Evolutionary conservation across 2,888 invertebrate genomes (phyloP), one percentile per base, ranked within the genome.

Genomic region (Capitulum mitella): DNA sequence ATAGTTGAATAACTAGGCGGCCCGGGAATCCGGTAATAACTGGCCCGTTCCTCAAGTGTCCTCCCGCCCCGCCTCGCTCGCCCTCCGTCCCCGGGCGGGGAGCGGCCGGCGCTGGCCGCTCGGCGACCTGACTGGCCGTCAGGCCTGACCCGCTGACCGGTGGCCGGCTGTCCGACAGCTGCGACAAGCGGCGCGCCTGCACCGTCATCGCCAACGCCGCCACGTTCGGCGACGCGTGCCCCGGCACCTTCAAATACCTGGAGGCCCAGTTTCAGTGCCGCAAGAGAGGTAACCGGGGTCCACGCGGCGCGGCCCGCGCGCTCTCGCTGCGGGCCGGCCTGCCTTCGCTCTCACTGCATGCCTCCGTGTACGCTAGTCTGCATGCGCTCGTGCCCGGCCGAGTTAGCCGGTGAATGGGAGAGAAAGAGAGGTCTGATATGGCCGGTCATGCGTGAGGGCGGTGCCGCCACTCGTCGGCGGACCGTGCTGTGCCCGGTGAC

Each of bases 251-350:
- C 84, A 96, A 96, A 87, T 96, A 96, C 87, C 89, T 96, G 81
- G 96, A 96, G 88, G 95, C 95, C 74, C 95, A 95, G 87, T 96
- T 95, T 86, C 93, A 93, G 85, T 96, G 96, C 46, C 70, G 70
- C 70, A 70, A 70, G 70, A 37, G 40, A 70, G 70, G 70, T 70
- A 70, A 70, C 70, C 34, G 3, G 34, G 16, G 3, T 34, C 32
- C 1, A 8, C 37, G 22, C 22, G 26, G 22, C 37, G 16, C 34
- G 12, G 12, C 19, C 58, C 29, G 29, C 22, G 29, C 29, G 12
- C 58, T 29, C 29, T 3, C 58, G 64, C 32, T 16, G 64, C 64
- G 19, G 6, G 64, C 32, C 64, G 14, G 32, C 19, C 0, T 29
- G 58, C n/a, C 51, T 58, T 3, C 51, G 51, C 16, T 51, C 29